A percentile compares a stretch with the other conserved stretches of the same genome.
phyloP scores from a whole-genome alignment of 1,140 invertebrate genomes.

The Acromyrmex echinatior region DNA sequence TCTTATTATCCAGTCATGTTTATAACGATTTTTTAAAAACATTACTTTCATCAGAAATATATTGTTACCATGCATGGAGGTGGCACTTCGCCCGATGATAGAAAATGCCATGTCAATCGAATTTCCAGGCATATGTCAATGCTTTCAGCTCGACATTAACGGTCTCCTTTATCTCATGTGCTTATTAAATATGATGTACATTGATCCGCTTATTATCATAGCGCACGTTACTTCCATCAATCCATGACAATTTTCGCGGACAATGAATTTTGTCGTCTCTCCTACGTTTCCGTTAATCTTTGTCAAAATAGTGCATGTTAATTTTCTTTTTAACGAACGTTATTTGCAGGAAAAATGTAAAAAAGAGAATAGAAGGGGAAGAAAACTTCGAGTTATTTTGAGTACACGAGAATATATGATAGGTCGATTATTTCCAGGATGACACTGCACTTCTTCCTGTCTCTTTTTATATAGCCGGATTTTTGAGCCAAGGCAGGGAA shows the following conservation, averaged over 20 bases:
- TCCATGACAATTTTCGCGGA: conserved; percentile 31
- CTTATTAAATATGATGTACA: conserved; percentile 48
- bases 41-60: conserved; percentile 27
- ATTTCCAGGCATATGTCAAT: conserved; percentile 62
- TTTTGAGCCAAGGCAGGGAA: neutral
- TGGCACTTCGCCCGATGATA: conserved; percentile 7
- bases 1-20: neutral
- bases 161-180: conserved; percentile 42
- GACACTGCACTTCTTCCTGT: neutral
- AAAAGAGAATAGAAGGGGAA: neutral
- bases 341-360: neutral
- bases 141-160: conserved; percentile 48
- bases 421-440: conserved; percentile 7
- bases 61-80: conserved; percentile 8
- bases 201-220: conserved; percentile 63
- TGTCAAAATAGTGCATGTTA: neutral
- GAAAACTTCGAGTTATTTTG: conserved; percentile 5
- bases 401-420: neutral
- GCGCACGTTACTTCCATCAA: conserved; percentile 35
- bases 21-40: conserved; percentile 6
- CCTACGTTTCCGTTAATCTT: neutral
- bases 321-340: neutral
- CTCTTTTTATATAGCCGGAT: conserved; percentile 2
- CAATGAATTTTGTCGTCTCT: neutral
- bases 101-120: conserved; percentile 60